Percentiles rank a stretch among this genome's conserved stretches.
Conservation (phyloP, 2,888 invertebrate genomes). For the Herminia tarsipennalis region DNA sequence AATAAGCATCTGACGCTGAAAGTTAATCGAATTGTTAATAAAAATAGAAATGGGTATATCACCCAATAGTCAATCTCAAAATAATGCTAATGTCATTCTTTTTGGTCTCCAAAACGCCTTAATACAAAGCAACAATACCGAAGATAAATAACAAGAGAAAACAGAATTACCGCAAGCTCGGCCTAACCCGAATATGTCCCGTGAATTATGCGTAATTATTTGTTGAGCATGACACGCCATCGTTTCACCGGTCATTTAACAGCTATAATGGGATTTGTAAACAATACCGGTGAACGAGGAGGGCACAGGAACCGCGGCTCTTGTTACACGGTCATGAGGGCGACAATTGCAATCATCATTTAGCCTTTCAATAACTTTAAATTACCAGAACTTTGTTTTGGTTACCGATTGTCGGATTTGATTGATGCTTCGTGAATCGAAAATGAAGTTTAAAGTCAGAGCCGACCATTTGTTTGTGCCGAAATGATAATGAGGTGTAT, state of each 20-base stretch:
- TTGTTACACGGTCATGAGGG: conserved; percentile 1
- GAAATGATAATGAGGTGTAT: too few species aligned
- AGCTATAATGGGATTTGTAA: conserved; percentile 34
- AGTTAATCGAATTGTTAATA: too few species aligned
- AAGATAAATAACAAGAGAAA: neutral
- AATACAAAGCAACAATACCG: neutral
- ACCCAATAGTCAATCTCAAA: too few species aligned
- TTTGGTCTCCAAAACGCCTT: too few species aligned
- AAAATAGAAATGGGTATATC: too few species aligned
- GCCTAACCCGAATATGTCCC: conserved; percentile 19
- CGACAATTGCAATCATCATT: neutral
- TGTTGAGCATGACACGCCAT: conserved; percentile 27
- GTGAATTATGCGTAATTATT: conserved; percentile 34
- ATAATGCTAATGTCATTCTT: too few species aligned
- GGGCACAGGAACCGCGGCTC: conserved; percentile 3
- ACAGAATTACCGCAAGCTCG: conserved; percentile 2
- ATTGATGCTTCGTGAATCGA: neutral
- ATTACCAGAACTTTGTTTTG: neutral
- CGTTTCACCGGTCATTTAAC: conserved; percentile 41
- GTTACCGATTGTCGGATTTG: neutral
- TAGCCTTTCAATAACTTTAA: neutral
- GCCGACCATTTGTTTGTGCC: too few species aligned
- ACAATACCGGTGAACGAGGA: conserved; percentile 17
- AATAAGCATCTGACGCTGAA: too few species aligned
- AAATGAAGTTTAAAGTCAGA: too few species aligned